A percentile compares a stretch with the other conserved stretches of the same genome.
These are phyloP conservation scores for Leptinotarsa peninsularis DNA, from an alignment of 2,888 invertebrate species.

Conservation along the genomic window DNA sequence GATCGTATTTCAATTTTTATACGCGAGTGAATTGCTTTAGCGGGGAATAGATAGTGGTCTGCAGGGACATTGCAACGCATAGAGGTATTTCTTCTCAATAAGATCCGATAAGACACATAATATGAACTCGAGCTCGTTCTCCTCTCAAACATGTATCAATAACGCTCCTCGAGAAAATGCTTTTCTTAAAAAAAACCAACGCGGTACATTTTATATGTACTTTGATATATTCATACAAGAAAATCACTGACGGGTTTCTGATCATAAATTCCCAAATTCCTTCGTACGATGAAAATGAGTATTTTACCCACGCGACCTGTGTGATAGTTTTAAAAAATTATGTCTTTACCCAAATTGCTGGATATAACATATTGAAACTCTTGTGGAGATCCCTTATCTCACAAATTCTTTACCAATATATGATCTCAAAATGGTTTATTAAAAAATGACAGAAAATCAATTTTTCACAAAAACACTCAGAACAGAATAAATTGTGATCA, in stretches of 20 bases:
- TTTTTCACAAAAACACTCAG: no score
- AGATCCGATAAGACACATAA: slow-evolving; percentile 44
- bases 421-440: no score
- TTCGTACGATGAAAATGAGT: background rate
- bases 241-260: background rate
- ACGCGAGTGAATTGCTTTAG: slow-evolving; percentile 39
- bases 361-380: background rate
- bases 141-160: slow-evolving; percentile 33
- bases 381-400: background rate
- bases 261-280: slow-evolving; percentile 3
- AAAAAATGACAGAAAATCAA: no score
- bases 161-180: slow-evolving; percentile 31
- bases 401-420: background rate
- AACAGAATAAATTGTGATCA: no score
- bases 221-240: slow-evolving; percentile 10
- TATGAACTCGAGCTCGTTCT: slow-evolving; percentile 28
- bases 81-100: slow-evolving; percentile 44
- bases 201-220: slow-evolving; percentile 20
- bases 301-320: background rate
- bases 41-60: slow-evolving; percentile 41
- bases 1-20: slow-evolving; percentile 37
- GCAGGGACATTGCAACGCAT: slow-evolving; percentile 32
- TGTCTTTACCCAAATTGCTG: background rate
- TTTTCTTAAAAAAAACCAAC: slow-evolving; percentile 27
- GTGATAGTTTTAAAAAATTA: background rate